A percentile compares a stretch with the other conserved stretches of the same genome.
phyloP scores from a whole-genome alignment of 2,888 invertebrate genomes.

The Perithous albicinctus region DNA sequence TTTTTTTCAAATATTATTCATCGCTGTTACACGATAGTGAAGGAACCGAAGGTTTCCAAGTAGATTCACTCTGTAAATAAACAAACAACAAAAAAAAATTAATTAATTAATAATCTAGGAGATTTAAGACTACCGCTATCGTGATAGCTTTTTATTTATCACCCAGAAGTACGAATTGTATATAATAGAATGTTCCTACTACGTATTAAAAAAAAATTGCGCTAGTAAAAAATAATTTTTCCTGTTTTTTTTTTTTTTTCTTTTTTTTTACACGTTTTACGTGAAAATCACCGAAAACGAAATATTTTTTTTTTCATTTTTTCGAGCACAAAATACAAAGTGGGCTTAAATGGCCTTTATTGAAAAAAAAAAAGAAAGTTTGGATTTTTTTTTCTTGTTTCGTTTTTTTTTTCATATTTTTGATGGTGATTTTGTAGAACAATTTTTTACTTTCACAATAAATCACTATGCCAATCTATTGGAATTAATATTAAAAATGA shows the following conservation, averaged over 20 bases:
- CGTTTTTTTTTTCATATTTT: too few species aligned
- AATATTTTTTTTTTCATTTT: slow-evolving; percentile 7
- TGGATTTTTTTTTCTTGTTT: background rate
- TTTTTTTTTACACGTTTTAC: too few species aligned
- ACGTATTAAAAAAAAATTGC: slow-evolving; percentile 37
- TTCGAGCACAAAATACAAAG: slow-evolving; percentile 42
- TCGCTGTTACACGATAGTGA: slow-evolving; percentile 15
- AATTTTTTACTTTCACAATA: slow-evolving; percentile 34
- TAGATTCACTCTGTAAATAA: slow-evolving; percentile 75
- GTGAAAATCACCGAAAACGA: slow-evolving; percentile 4
- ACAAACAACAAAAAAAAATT: too few species aligned
- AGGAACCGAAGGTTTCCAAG: slow-evolving; percentile 9
- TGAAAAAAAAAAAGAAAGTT: background rate
- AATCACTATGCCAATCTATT: slow-evolving; percentile 25
- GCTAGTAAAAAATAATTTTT: too few species aligned
- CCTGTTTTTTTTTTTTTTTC: too few species aligned
- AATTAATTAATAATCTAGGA: slow-evolving; percentile 67
- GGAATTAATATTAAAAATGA: slow-evolving; percentile 14
- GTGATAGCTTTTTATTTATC: slow-evolving; percentile 71
- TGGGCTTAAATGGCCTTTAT: background rate
- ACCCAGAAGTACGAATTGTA: slow-evolving; percentile 69
- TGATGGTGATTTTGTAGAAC: too few species aligned
- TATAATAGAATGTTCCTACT: slow-evolving; percentile 75
- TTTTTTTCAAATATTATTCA: background rate
- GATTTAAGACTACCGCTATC: slow-evolving; percentile 64